Evolutionary conservation across 2,888 invertebrate genomes (phyloP), one percentile per base, ranked within the genome.

Genomic region (Eristalinus aeneus): DNA sequence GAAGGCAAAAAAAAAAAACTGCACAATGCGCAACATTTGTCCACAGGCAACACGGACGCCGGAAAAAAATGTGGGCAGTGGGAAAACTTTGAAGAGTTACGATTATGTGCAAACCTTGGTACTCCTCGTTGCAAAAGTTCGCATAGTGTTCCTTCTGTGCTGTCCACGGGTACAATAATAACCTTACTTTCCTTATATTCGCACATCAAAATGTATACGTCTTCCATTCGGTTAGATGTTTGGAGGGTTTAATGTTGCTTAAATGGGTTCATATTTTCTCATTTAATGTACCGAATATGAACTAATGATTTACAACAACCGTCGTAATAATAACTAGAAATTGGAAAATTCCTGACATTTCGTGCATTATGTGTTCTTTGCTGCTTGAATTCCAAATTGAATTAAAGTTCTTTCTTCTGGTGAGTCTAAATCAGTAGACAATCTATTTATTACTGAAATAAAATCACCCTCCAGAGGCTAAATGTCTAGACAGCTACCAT

Each of bases 201-300:
- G 32, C 54, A 75, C 72, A 56, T 72, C 23, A 16, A 71, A 34
- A 39, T 54, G 61, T 54, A 8, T 36, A 53, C 72, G 56, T 46
- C 61, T 61, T 31, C 23, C 22, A 16, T 46, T 46, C 46, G 46
- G 16, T 46, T 34, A 54, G 67, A 77, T 78, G 77, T 78, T 82
- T 82, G 82, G 65, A 77, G 80, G 74, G 87, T 85, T 88, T 88
- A 90, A 91, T 90, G 90, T 90, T 89, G 89, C 89, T 89, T 89
- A 90, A 91, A 91, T 91, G 90, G 90, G 91, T 91, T 91, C 91
- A 91, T 91, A 91, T 90, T 91, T 91, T 90, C 89, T 89, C 90
- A 90, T 91, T 91, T 91, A 91, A 91, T 91, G 91, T 91, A 90
- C 90, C 90, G 91, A 90, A 91, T 91, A 91, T 91, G 90, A 91